These are phyloP conservation scores for Synergus umbraculus DNA, from an alignment of 2,888 invertebrate species.

Conservation along the genomic window DNA sequence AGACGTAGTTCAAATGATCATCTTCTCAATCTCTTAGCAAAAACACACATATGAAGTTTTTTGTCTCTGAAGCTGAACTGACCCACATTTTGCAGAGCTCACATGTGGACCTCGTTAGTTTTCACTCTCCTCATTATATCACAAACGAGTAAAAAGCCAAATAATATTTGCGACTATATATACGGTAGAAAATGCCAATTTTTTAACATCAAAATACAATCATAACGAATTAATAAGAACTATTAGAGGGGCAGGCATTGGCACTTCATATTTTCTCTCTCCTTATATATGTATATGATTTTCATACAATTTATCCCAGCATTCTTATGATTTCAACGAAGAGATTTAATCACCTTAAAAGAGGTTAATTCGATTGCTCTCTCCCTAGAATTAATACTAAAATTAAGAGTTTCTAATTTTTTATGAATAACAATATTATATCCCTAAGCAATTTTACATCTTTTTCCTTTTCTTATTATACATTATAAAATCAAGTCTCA, in stretches of 20 bases:
- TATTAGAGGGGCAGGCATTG: no score
- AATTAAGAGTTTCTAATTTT: not conserved
- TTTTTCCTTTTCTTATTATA: not conserved
- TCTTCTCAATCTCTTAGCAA: not conserved
- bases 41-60: not conserved
- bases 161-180: not conserved
- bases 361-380: not conserved
- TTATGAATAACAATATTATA: not conserved
- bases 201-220: not conserved
- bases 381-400: not conserved
- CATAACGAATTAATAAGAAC: no score
- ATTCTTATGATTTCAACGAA: not conserved
- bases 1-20: constrained; percentile 3
- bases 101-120: constrained; percentile 10
- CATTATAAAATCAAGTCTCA: not conserved
- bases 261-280: no score
- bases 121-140: not conserved
- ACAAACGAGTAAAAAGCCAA: not conserved
- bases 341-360: not conserved
- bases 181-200: not conserved
- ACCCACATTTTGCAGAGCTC: constrained; percentile 11
- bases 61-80: not conserved
- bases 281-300: not conserved
- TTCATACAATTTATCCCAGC: not conserved
- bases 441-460: not conserved